These are phyloP conservation scores for Cyclophora albipunctata DNA, from an alignment of 2,888 invertebrate species.

Conservation along the genomic window DNA sequence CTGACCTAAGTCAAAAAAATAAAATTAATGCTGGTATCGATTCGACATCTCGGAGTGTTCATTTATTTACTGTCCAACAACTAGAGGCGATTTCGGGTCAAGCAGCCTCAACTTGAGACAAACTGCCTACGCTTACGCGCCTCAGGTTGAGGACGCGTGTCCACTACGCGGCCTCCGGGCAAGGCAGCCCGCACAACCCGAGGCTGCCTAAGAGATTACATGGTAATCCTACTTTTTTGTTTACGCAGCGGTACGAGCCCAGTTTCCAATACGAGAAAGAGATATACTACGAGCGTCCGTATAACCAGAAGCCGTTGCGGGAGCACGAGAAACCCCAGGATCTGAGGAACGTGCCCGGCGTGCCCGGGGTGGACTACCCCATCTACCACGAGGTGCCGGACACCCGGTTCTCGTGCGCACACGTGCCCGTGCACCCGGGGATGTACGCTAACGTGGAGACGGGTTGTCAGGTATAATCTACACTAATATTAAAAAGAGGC, in stretches of 20 bases:
- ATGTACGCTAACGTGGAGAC: constrained; percentile 95
- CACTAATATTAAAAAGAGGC: too few species aligned
- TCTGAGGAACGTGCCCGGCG: constrained; percentile 86
- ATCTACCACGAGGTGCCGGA: constrained; percentile 85
- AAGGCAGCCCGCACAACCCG: too few species aligned
- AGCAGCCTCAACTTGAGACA: too few species aligned
- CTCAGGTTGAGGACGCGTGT: too few species aligned
- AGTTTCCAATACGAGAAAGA: constrained; percentile 51
- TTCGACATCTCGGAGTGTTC: too few species aligned
- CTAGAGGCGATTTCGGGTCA: too few species aligned
- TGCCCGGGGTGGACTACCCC: constrained; percentile 87
- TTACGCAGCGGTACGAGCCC: constrained; percentile 50
- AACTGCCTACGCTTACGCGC: too few species aligned
- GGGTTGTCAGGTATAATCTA: constrained; percentile 82
- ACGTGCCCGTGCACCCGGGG: constrained; percentile 87
- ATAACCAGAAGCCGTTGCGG: constrained; percentile 55
- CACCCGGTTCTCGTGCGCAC: constrained; percentile 85
- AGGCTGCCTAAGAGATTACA: too few species aligned
- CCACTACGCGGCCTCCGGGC: too few species aligned
- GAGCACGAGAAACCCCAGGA: constrained; percentile 82
- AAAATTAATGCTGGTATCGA: too few species aligned
- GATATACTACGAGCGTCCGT: constrained; percentile 46
- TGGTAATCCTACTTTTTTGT: not conserved
- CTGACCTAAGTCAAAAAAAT: too few species aligned
- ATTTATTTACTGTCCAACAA: too few species aligned